Percentiles rank a stretch among this genome's conserved stretches.
Evolutionary conservation across 1,140 invertebrate genomes (phyloP).

Genomic region (Lucilia cuprina): DNA sequence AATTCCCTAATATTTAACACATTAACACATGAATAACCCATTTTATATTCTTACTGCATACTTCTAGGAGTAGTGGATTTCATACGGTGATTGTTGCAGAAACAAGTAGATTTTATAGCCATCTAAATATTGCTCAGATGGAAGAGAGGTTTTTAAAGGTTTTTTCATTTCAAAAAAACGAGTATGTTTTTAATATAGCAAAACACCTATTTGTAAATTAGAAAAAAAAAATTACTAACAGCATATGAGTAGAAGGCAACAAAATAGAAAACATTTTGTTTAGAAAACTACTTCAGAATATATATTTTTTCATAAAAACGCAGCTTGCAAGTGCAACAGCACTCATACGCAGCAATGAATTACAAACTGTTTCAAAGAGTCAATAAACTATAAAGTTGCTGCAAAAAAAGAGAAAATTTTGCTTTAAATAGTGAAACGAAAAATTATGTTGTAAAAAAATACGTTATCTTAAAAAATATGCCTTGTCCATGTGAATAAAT

Average conservation of each 20-base stretch:
- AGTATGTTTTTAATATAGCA: neutral
- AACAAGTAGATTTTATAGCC: too few species aligned
- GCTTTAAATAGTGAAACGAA: neutral
- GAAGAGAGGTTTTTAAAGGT: too few species aligned
- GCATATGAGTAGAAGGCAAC: too few species aligned
- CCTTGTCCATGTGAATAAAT: neutral
- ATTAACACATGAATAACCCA: too few species aligned
- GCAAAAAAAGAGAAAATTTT: neutral
- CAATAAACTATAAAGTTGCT: slow-evolving; percentile 20
- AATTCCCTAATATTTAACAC: too few species aligned
- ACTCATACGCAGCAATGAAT: neutral
- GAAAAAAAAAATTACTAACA: neutral
- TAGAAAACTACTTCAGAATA: neutral
- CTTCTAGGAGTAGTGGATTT: too few species aligned
- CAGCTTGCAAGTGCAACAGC: neutral
- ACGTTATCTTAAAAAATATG: neutral
- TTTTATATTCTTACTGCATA: too few species aligned
- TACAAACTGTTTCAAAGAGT: slow-evolving; percentile 24
- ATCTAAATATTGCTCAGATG: too few species aligned
- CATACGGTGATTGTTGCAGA: too few species aligned
- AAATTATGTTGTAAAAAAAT: neutral
- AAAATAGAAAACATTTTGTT: neutral
- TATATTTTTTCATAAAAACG: neutral
- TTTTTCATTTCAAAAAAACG: too few species aligned
- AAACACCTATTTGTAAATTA: neutral